Evolutionary conservation across 2,113 vertebrate genomes (phyloP).

Genomic region (Scophthalmus maximus): DNA sequence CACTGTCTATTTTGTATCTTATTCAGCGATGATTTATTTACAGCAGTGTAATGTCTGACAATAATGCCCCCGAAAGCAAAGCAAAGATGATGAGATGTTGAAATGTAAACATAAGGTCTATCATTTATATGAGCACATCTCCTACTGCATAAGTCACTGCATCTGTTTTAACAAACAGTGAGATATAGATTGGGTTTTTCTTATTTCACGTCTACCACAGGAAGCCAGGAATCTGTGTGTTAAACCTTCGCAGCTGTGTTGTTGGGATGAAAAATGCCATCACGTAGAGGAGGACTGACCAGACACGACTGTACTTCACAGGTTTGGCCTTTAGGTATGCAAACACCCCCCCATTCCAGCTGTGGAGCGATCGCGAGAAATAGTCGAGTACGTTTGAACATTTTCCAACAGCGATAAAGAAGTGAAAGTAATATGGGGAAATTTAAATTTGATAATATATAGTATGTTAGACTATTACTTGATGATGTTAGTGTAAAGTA

Average conservation of each 20-base stretch:
- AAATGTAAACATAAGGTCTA: not conserved
- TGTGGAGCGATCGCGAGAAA: not conserved
- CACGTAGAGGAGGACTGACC: conserved; percentile 8
- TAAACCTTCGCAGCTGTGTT: conserved; percentile 35
- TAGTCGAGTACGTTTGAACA: not conserved
- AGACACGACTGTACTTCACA: conserved; percentile 39
- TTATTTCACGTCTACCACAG: not conserved
- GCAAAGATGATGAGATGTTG: not conserved
- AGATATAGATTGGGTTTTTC: not conserved
- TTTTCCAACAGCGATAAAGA: not conserved
- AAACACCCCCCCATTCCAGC: conserved; percentile 26
- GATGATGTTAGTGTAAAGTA: not conserved
- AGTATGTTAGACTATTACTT: too few species aligned
- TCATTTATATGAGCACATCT: not conserved
- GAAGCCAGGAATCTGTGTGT: not conserved
- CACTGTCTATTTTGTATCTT: not conserved
- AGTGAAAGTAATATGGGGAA: not conserved
- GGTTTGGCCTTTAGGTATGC: conserved; percentile 48
- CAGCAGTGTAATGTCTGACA: not conserved
- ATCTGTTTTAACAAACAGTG: not conserved
- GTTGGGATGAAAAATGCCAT: conserved; percentile 26
- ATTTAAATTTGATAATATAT: not conserved
- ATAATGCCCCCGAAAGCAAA: not conserved
- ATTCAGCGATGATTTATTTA: not conserved
- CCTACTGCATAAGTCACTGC: not conserved